Base-by-base conservation (phyloP, 2,113 vertebrate species). In the Takifugu bimaculatus region DNA sequence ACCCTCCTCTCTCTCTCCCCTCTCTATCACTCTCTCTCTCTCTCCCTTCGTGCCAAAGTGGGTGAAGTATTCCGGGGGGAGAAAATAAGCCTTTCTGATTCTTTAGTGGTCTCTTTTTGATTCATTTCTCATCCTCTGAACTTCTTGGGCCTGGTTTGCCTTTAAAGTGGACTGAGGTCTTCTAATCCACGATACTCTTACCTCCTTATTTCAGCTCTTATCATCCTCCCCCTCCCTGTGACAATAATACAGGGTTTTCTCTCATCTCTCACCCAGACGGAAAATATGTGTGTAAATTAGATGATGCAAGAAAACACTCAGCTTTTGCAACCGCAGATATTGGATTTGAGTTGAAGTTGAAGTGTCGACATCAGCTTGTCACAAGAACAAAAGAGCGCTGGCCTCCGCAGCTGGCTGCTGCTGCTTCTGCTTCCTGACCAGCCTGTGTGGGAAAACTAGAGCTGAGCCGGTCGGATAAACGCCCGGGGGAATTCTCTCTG, bases 251-350 rank as follows among this genome's bases (percentile, higher is more conserved):
- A 11, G 6, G 35, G 35, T 39, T 39, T 39, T 45, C 13, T 43
- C 28, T 50, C 58, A 13, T 39, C 35, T 25, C 56, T 72, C 27
- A 20, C 47, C 35, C 48, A 58, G 29, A 6, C 56, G 3, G 32
- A 68, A 61, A 66, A 59, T 42, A 48, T 9, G 27, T 53, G 48
- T 71, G 4, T 14, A 76, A 73, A 50, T 47, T 51, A 66, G 73
- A 67, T 81, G 78, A 85, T 81, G 82, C 57, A 83, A 87, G 54
- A 54, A 50, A 43, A 39, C 35, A 5, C 42, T n/a, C 4, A 7
- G 26, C 53, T 74, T 68, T 51, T 76, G 85, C 76, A 79, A 82
- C 56, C 27, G 25, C 15, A 59, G 44, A 44, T 4, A 13, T 7
- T 39, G 35, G 35, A 11, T 39, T 39, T 39, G 1, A 10, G 35